A percentile compares a stretch with the other conserved stretches of the same genome.
These are phyloP conservation scores for Mustela lutreola DNA, from an alignment of 2,113 vertebrate genomes.

Conservation along the genomic window DNA sequence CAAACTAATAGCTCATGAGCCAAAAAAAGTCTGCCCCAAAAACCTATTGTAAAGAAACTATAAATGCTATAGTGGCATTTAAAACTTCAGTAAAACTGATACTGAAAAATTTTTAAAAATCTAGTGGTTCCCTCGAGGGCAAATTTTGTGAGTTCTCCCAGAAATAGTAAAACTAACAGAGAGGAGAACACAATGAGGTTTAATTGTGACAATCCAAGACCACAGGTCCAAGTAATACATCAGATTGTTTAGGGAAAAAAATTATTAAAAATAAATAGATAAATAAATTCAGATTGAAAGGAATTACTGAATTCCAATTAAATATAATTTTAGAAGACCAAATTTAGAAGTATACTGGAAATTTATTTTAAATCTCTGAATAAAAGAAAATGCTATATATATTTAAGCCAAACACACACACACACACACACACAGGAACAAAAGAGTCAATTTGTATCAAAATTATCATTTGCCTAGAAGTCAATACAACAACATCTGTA, in stretches of 20 bases:
- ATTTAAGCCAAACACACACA: not conserved
- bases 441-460: not conserved
- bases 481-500: not conserved
- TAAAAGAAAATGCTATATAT: not conserved
- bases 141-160: not conserved
- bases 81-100: not conserved
- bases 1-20: not conserved
- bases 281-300: not conserved
- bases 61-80: not conserved
- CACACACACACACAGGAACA: not conserved
- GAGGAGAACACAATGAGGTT: not conserved
- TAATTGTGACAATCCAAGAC: not conserved
- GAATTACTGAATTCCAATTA: not conserved
- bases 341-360: not conserved
- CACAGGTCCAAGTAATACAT: not conserved
- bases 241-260: not conserved
- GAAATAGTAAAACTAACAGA: not conserved
- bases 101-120: not conserved
- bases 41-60: not conserved
- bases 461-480: not conserved
- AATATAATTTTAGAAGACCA: slow-evolving; percentile 26
- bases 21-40: not conserved
- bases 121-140: not conserved
- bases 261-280: not conserved
- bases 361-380: not conserved